Base-by-base conservation (phyloP, 2,113 vertebrate species). In the Hippocampus zosterae region DNA sequence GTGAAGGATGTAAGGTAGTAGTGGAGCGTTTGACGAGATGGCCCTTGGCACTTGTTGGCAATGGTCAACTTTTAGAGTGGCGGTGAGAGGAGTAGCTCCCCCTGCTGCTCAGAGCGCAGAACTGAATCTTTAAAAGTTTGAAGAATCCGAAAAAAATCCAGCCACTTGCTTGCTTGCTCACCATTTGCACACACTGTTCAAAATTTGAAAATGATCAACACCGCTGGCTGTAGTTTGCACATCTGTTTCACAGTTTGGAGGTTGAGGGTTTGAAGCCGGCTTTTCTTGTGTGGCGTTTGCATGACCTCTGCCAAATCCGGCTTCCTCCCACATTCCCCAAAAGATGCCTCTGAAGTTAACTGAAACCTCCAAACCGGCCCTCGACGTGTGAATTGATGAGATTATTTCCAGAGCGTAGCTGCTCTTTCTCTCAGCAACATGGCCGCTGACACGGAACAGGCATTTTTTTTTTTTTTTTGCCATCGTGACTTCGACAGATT, bases 11-110 rank as follows among this genome's bases (percentile, higher is more conserved):
- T 6, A 72, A 79, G 66, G 50, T 64, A 11, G 44, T 57, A 67
- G 65, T 84, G 42, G 67, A 29, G 67, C 64, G 67, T 87, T 74
- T 79, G 68, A 84, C 53, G 67, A 57, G 65, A 83, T 84, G 50
- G 42, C 5, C 41, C 63, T 41, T 72, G 48, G 42, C 64, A 77
- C 70, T 19, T 3, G 12, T 67, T 67, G 48, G 66, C 70, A 27
- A 57, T 10, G n/a, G 21, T 4, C 4, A 76, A 66, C 68, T 55
- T 83, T 80, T 52, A 56, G 27, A 74, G 52, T 74, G 55, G 0
- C 23, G 67, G 23, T 23, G 69, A 48, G 55, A 76, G 4, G 79
- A 19, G 71, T 57, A 75, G 84, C 82, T 76, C 81, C 87, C 79
- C 70, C 87, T 87, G 66, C 79, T 85, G 87, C 65, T 66, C 16